Percentiles rank a stretch among this genome's conserved stretches.
Conservation (phyloP, 2,113 vertebrate genomes). For the Fukomys damarensis region DNA sequence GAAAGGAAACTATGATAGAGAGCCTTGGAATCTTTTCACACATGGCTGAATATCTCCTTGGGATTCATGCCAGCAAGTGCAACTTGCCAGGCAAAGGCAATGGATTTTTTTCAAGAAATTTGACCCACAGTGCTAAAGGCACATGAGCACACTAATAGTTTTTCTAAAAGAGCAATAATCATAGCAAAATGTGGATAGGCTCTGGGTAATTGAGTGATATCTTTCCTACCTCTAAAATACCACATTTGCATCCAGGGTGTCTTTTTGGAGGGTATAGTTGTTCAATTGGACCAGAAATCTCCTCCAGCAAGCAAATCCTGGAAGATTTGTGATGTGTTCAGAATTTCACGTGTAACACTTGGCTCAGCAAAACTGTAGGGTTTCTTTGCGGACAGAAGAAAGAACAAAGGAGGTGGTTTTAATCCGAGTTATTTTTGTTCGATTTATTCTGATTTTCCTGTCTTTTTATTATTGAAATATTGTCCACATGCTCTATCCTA, state of each 20-base stretch:
- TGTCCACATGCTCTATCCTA: not conserved
- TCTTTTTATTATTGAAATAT: conserved; percentile 5
- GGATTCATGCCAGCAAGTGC: not conserved
- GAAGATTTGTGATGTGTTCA: conserved; percentile 38
- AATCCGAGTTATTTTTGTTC: not conserved
- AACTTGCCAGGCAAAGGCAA: conserved; percentile 18
- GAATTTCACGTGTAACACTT: conserved; percentile 44
- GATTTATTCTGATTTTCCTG: not conserved
- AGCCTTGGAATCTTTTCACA: not conserved
- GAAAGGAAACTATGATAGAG: not conserved
- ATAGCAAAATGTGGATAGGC: not conserved
- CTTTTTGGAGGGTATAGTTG: conserved; percentile 65
- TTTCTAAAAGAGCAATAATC: conserved; percentile 7
- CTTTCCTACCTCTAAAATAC: conserved; percentile 48
- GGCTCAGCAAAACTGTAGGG: not conserved
- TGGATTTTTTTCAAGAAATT: not conserved
- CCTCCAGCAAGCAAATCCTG: not conserved
- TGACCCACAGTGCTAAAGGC: not conserved
- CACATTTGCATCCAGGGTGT: not conserved
- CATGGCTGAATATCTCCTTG: not conserved
- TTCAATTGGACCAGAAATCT: conserved; percentile 60
- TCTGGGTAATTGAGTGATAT: conserved; percentile 17
- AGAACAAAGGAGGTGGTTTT: not conserved
- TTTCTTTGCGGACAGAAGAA: not conserved
- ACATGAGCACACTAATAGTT: not conserved